Evolutionary conservation across 2,113 vertebrate genomes (phyloP).

Genomic region (Boleophthalmus pectinirostris): DNA sequence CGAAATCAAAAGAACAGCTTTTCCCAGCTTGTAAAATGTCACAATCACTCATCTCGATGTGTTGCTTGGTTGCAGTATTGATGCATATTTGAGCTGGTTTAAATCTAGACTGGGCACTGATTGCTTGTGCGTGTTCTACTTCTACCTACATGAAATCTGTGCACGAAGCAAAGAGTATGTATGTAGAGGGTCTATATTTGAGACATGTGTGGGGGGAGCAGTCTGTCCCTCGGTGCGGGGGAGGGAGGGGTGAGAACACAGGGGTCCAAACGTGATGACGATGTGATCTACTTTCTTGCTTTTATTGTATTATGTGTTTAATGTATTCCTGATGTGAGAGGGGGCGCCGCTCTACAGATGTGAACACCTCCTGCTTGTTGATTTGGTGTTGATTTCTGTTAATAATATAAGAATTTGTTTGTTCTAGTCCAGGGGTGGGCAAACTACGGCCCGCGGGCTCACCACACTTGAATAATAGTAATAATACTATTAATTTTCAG

Average conservation of each 20-base stretch:
- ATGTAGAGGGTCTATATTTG: slow-evolving; percentile 25
- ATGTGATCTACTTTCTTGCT: too few species aligned
- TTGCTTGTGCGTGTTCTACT: slow-evolving; percentile 20
- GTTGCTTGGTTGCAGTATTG: background rate
- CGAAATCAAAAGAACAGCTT: slow-evolving; percentile 6
- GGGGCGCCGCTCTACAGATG: background rate
- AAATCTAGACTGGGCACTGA: slow-evolving; percentile 14
- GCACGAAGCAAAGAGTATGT: slow-evolving; percentile 28
- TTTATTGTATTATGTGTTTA: too few species aligned
- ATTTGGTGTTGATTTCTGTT: too few species aligned
- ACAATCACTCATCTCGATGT: background rate
- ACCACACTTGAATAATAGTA: too few species aligned
- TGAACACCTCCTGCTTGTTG: background rate
- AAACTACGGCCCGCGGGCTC: too few species aligned
- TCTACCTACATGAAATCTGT: slow-evolving; percentile 38
- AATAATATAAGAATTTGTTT: too few species aligned
- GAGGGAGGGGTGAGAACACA: slow-evolving; percentile 67
- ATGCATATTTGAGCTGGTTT: background rate
- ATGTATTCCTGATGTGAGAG: too few species aligned
- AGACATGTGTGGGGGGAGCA: slow-evolving; percentile 27
- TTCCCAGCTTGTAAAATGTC: slow-evolving; percentile 1
- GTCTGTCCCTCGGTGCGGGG: slow-evolving; percentile 64
- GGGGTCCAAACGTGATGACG: slow-evolving; percentile 59
- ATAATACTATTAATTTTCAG: too few species aligned
- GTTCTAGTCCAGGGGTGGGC: too few species aligned